Evolutionary conservation across 2,888 invertebrate species (phyloP).

Genomic region (Drosophila emarginata): DNA sequence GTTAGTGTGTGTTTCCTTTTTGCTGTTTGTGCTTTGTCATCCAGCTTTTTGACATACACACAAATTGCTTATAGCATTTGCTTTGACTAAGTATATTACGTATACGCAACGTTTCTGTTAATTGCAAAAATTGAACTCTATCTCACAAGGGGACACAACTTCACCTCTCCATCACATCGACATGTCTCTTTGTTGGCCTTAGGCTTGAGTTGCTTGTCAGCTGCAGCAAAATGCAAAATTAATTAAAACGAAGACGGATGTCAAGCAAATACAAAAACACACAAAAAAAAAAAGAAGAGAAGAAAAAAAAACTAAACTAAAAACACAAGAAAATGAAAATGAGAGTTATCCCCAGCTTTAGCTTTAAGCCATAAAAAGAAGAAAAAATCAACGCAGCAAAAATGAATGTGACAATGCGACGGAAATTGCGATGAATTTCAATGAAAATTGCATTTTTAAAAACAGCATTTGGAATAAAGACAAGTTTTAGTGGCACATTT

Average conservation of each 20-base stretch:
- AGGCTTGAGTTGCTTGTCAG: slow-evolving; percentile 53
- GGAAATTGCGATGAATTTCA: slow-evolving; percentile 69
- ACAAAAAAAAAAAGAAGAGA: neutral
- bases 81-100: slow-evolving; percentile 36
- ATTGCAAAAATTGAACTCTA: slow-evolving; percentile 34
- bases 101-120: slow-evolving; percentile 51
- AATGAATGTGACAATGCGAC: slow-evolving; percentile 7
- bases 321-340: slow-evolving; percentile 28
- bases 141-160: neutral
- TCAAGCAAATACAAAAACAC: slow-evolving; percentile 20
- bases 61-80: slow-evolving; percentile 40
- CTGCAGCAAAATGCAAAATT: slow-evolving; percentile 64
- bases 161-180: neutral
- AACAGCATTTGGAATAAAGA: slow-evolving; percentile 68
- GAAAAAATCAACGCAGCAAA: slow-evolving; percentile 38
- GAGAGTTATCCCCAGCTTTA: slow-evolving; percentile 22
- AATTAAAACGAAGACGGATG: slow-evolving; percentile 62
- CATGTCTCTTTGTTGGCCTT: slow-evolving; percentile 28
- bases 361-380: slow-evolving; percentile 50
- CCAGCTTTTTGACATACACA: slow-evolving; percentile 42
- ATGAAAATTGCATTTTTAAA: slow-evolving; percentile 73
- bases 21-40: slow-evolving; percentile 53
- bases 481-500: slow-evolving; percentile 45
- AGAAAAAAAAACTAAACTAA: slow-evolving; percentile 20
- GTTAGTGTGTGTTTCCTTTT: neutral